These are phyloP conservation scores for Microctonus brassicae DNA, from an alignment of 2,888 invertebrate genomes.

Conservation along the genomic window DNA sequence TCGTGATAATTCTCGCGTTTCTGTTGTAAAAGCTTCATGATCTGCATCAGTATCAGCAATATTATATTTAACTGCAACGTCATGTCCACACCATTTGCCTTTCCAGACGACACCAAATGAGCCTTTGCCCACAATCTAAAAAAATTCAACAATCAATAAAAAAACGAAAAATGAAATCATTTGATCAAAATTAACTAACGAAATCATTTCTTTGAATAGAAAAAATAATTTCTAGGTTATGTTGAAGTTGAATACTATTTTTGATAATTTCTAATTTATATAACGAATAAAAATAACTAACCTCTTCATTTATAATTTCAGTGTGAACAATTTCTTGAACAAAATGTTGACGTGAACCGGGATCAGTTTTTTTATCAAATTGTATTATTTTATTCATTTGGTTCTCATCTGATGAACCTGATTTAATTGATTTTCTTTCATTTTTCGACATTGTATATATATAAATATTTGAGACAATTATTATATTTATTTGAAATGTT, in stretches of 20 bases:
- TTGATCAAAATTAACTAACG: too few relatives aligned
- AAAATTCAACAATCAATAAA: conserved; percentile 1
- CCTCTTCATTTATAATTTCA: conserved; percentile 82
- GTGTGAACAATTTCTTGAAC: conserved; percentile 84
- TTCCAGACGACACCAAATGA: conserved; percentile 95
- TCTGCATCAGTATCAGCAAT: conserved; percentile 93
- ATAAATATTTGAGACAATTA: too few relatives aligned
- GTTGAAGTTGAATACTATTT: not conserved
- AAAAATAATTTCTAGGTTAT: conserved; percentile 13
- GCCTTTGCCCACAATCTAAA: conserved; percentile 90
- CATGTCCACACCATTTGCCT: conserved; percentile 86
- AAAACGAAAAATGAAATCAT: not conserved
- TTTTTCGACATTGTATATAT: conserved; percentile 19
- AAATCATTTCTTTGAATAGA: too few relatives aligned
- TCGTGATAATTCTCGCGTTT: conserved; percentile 71
- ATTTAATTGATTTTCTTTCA: conserved; percentile 1
- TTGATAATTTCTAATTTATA: conserved; percentile 3
- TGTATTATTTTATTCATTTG: not conserved
- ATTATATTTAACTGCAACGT: conserved; percentile 96
- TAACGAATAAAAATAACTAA: conserved; percentile 65
- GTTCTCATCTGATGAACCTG: not conserved
- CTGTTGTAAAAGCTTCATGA: conserved; percentile 88
- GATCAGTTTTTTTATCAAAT: not conserved
- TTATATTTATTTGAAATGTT: too few relatives aligned
- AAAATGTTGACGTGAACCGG: conserved; percentile 70